Percentiles rank a stretch among this genome's conserved stretches.
phyloP scores from a whole-genome alignment of 1,140 invertebrate species.

The Eupristina koningsbergeri region DNA sequence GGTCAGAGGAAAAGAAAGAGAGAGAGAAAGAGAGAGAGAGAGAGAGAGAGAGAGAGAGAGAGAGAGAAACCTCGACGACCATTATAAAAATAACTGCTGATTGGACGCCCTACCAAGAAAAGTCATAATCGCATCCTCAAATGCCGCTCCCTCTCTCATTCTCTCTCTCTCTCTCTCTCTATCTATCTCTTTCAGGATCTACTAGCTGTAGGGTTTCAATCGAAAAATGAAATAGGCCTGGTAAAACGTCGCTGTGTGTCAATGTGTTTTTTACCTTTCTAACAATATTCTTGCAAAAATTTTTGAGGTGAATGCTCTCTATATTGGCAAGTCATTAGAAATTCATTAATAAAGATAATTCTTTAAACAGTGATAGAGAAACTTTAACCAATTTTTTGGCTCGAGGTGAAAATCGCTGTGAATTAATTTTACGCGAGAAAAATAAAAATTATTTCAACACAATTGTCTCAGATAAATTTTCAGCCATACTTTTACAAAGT shows the following conservation, averaged over 20 bases:
- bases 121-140: slow-evolving; percentile 74
- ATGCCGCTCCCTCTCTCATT: slow-evolving; percentile 54
- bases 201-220: slow-evolving; percentile 39
- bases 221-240: slow-evolving; percentile 32
- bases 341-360: no score
- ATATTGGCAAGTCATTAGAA: background rate
- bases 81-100: slow-evolving; percentile 75
- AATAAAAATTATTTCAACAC: no score
- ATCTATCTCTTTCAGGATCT: slow-evolving; percentile 36
- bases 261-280: background rate
- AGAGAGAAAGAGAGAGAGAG: slow-evolving; percentile 38
- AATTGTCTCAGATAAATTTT: no score
- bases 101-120: slow-evolving; percentile 74
- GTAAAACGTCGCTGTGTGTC: background rate
- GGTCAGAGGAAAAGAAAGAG: slow-evolving; percentile 8
- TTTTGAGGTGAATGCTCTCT: no score
- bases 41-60: slow-evolving; percentile 45
- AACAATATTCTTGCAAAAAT: background rate
- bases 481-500: background rate
- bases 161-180: slow-evolving; percentile 48
- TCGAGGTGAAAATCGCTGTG: no score
- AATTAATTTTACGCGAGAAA: no score
- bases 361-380: no score
- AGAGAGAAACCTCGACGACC: slow-evolving; percentile 60
- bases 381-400: no score